A percentile compares a stretch with the other conserved stretches of the same genome.
phyloP scores from a whole-genome alignment of 2,888 invertebrate species.

The Sipha maydis region DNA sequence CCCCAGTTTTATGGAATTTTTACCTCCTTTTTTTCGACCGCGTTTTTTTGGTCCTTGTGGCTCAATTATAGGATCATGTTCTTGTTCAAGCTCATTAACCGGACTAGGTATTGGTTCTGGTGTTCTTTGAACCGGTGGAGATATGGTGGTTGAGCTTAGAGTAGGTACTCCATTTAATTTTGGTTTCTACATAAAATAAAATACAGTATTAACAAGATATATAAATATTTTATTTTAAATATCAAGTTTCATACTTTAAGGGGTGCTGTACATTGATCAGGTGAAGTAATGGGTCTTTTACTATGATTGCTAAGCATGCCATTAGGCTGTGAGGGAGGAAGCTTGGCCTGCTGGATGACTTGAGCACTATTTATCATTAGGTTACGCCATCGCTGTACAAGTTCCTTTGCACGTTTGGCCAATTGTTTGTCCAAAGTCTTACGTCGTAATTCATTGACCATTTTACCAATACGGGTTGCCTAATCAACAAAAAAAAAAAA shows the following conservation, averaged over 20 bases:
- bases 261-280: constrained; percentile 60
- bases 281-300: constrained; percentile 59
- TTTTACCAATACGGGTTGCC: constrained; percentile 94
- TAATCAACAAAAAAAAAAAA: constrained; percentile 68
- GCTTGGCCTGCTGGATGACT: constrained; percentile 52
- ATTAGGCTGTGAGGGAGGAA: constrained; percentile 62
- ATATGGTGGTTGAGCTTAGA: constrained; percentile 34
- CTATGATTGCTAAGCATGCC: constrained; percentile 61
- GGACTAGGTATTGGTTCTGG: constrained; percentile 59
- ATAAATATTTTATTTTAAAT: background rate
- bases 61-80: constrained; percentile 62
- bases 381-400: constrained; percentile 92
- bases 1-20: constrained; percentile 69
- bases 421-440: constrained; percentile 85
- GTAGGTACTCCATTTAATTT: constrained; percentile 58
- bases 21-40: constrained; percentile 71
- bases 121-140: constrained; percentile 56
- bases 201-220: background rate
- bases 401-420: constrained; percentile 89
- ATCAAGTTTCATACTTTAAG: constrained; percentile 39
- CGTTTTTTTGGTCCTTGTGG: constrained; percentile 69
- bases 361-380: constrained; percentile 72
- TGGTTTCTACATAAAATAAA: constrained; percentile 46
- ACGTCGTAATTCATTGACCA: constrained; percentile 90
- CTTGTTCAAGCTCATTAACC: constrained; percentile 56